Conservation (phyloP, 2,797 vertebrate genomes). For the Pipistrellus pygmaeus region DNA sequence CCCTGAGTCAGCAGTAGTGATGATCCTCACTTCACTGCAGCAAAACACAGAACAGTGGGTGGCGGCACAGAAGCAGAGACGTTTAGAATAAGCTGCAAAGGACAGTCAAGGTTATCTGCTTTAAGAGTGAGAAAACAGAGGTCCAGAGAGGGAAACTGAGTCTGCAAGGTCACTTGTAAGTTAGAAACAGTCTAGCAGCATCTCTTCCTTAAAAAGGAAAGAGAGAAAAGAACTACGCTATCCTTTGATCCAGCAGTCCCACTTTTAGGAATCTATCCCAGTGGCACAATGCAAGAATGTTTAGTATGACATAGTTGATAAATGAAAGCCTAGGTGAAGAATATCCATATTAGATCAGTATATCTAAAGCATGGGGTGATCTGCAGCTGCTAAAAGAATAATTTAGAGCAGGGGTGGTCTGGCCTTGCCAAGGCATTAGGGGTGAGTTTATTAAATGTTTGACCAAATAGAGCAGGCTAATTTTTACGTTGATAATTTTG, state of each 20-base stretch:
- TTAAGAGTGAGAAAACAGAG: not conserved
- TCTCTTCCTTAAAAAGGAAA: conserved; percentile 4
- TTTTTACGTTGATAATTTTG: too few relatives aligned
- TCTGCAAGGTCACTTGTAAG: conserved; percentile 8
- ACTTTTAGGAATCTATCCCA: not conserved
- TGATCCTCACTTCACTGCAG: conserved; percentile 34
- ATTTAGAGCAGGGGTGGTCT: not conserved
- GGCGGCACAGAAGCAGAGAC: not conserved
- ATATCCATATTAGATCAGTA: not conserved
- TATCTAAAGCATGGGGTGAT: not conserved
- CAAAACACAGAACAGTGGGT: conserved; percentile 37
- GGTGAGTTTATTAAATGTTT: too few relatives aligned
- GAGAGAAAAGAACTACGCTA: not conserved
- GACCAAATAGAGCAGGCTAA: too few relatives aligned
- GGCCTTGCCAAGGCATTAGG: too few relatives aligned
- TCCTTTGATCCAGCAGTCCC: not conserved
- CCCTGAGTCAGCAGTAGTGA: conserved; percentile 63
- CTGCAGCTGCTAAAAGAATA: not conserved
- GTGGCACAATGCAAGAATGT: not conserved
- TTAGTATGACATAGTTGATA: not conserved
- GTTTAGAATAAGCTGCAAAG: conserved; percentile 22
- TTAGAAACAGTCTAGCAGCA: not conserved
- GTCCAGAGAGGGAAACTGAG: not conserved
- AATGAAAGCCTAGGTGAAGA: not conserved
- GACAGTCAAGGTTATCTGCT: conserved; percentile 55